Evolutionary conservation across 2,888 invertebrate genomes (phyloP).

Genomic region (Dryococelus australis): DNA sequence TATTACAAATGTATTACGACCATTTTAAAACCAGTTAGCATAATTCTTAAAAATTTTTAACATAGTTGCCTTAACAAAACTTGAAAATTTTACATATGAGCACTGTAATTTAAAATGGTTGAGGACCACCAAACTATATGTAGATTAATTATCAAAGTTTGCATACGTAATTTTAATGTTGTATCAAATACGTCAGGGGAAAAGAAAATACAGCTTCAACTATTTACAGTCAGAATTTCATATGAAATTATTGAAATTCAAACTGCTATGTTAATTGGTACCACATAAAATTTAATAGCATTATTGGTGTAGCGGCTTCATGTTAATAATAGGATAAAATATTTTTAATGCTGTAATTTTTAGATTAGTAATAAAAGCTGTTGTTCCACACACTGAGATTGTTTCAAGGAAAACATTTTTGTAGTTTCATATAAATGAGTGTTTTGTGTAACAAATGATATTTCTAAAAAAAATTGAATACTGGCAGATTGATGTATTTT

Average conservation of each 20-base stretch:
- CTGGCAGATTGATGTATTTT: not conserved
- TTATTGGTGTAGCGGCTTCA: not conserved
- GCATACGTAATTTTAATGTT: not conserved
- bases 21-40: too few relatives aligned
- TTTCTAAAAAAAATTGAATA: not conserved
- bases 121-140: not conserved
- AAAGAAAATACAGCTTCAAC: conserved; percentile 29
- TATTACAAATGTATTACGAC: too few relatives aligned
- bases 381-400: not conserved
- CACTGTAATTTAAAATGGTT: too few relatives aligned
- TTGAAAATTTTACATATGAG: too few relatives aligned
- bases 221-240: conserved; percentile 4
- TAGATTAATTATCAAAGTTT: not conserved
- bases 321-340: not conserved
- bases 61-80: too few relatives aligned
- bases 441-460: not conserved
- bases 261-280: not conserved
- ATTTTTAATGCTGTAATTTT: not conserved
- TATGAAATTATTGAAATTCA: not conserved
- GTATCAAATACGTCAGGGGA: conserved; percentile 21
- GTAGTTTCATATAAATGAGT: not conserved
- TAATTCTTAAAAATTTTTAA: too few relatives aligned
- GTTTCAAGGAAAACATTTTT: not conserved
- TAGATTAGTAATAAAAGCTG: not conserved
- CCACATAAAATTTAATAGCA: not conserved